Base-by-base conservation (phyloP, 37 sponge, comb jelly and placozoan genomes). In the Eunapius fragilis region DNA sequence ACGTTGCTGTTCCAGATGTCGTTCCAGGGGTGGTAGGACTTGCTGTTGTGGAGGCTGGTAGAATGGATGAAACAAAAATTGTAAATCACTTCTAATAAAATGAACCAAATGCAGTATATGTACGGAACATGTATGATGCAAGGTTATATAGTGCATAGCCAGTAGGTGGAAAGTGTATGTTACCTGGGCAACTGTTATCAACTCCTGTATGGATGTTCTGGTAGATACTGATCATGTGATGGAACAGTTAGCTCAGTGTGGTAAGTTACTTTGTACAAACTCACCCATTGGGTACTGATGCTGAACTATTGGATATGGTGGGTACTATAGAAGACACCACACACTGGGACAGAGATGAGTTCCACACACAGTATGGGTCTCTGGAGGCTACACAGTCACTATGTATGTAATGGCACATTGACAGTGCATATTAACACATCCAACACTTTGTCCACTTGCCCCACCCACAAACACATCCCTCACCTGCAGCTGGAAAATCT, bases 291-390 rank as follows among this genome's bases (percentile, higher is more conserved):
- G 58, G 58, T 11, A 58, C 58, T 19, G 58, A 19, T 58, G 58
- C 58, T 11, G 17, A 58, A 58, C 19, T 19, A 58, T 17, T 17
- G 17, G 6, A 19, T 12, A 11, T 58, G 58, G 58, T 58, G 58
- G 58, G 58, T 19, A 58, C 58, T 17, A 58, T 58, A 58, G 58
- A 58, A 58, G 17, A 58, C 58, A 58, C 58, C 58, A 58, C 58
- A 58, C 58, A 58, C 17, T 58, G 58, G 6, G 58, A 58, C 58
- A 58, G 58, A 58, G 22, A 0, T 31, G 31, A 32, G 75, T 84
- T 72, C 86, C 86, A 86, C 48, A 86, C 79, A 73, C 86, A 86
- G 86, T 86, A 86, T 5, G 86, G 86, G 27, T 86, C 86, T 2
- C 74, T 49, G 11, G 86, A 86, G 24, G 34, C 79, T 4, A 86